Evolutionary conservation across 1,140 invertebrate genomes (phyloP).

Genomic region (Pectinophora gossypiella): DNA sequence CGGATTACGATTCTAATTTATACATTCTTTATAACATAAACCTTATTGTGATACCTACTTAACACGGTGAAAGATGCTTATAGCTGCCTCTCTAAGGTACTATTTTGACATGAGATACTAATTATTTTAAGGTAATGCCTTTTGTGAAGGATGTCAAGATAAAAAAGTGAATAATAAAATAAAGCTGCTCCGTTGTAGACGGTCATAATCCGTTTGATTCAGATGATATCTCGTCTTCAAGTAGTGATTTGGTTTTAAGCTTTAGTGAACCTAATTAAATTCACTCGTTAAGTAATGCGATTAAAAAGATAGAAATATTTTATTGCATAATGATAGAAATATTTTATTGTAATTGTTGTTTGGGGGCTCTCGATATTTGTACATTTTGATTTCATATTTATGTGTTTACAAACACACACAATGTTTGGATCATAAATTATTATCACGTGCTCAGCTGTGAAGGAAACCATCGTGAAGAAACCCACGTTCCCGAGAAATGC

Average conservation of each 20-base stretch:
- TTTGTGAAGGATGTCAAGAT: constrained; percentile 35
- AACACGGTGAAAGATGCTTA: constrained; percentile 39
- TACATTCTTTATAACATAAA: constrained; percentile 49
- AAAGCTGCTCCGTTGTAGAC: constrained; percentile 29
- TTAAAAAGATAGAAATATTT: no score
- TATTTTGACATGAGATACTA: constrained; percentile 67
- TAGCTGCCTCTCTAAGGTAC: constrained; percentile 31
- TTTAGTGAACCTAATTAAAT: constrained; percentile 38
- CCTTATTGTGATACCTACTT: constrained; percentile 49
- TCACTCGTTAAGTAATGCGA: constrained; percentile 28
- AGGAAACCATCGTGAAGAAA: no score
- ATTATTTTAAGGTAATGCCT: constrained; percentile 62
- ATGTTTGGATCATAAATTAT: no score
- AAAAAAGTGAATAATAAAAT: constrained; percentile 32
- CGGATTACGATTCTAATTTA: constrained; percentile 59
- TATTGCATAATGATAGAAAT: no score
- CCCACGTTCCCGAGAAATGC: no score
- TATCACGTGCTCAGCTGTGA: no score
- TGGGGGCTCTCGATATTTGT: no score
- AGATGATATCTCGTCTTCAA: constrained; percentile 31
- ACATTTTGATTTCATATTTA: no score
- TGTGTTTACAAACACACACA: no score
- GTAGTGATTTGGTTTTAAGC: constrained; percentile 21
- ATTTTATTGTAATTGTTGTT: no score
- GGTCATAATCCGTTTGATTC: constrained; percentile 42